These are phyloP conservation scores for Mycogona germanica DNA, from an alignment of 2,888 invertebrate species.

Conservation along the genomic window DNA sequence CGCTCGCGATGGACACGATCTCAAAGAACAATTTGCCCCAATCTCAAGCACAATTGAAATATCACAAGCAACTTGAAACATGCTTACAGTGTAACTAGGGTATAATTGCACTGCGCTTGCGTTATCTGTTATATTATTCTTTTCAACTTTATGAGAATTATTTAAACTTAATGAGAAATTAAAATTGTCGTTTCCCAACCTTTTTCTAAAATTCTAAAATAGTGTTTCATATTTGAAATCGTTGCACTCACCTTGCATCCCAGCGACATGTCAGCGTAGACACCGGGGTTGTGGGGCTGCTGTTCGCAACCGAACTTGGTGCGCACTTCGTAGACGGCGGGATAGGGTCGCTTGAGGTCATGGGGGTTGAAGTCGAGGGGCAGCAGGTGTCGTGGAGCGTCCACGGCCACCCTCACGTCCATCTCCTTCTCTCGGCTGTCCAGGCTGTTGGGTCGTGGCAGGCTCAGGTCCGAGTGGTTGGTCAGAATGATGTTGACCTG, in stretches of 20 bases:
- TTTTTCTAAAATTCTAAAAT: too few species aligned
- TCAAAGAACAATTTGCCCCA: too few species aligned
- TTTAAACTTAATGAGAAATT: too few species aligned
- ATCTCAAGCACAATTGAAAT: too few species aligned
- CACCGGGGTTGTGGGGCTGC: slow-evolving; percentile 18
- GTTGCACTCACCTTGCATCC: slow-evolving; percentile 17
- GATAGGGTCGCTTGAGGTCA: slow-evolving; percentile 15
- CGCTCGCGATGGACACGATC: too few species aligned
- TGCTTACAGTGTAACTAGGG: too few species aligned
- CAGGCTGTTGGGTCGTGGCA: background rate
- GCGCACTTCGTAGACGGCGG: slow-evolving; percentile 18
- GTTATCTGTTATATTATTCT: too few species aligned
- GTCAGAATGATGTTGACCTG: slow-evolving; percentile 17
- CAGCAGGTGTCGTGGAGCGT: slow-evolving; percentile 16
- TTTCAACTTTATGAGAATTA: too few species aligned
- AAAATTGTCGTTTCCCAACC: too few species aligned
- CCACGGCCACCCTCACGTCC: slow-evolving; percentile 16
- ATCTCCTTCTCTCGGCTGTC: background rate
- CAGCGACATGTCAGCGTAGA: slow-evolving; percentile 18
- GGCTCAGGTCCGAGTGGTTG: background rate
- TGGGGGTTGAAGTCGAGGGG: slow-evolving; percentile 18
- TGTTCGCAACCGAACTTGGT: slow-evolving; percentile 16
- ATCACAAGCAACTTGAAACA: too few species aligned
- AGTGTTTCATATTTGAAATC: background rate
- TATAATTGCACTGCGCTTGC: too few species aligned